phyloP scores from a whole-genome alignment of 2,888 invertebrate species.

The Plutella xylostella region DNA sequence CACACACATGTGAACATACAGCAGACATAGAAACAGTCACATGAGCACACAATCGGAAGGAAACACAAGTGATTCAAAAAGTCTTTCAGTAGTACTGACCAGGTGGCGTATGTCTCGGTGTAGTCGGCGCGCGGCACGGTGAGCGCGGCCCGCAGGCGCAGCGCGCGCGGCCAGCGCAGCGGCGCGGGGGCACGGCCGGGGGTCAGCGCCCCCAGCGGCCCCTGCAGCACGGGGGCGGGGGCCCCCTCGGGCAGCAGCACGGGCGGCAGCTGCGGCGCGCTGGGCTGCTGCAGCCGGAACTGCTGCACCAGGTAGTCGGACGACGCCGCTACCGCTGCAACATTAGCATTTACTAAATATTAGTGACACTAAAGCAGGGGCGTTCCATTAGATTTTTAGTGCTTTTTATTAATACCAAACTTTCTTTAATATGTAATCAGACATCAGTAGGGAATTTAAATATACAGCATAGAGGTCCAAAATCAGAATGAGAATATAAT shows the following conservation, averaged over 20 bases:
- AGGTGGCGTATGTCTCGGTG: conserved; percentile 38
- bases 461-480: too few species aligned
- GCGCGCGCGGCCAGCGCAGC: conserved; percentile 32
- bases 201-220: conserved; percentile 7
- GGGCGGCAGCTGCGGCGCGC: conserved; percentile 35
- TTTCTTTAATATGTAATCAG: too few species aligned
- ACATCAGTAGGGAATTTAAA: too few species aligned
- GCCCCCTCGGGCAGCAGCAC: conserved; percentile 12
- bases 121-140: conserved; percentile 40
- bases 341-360: too few species aligned
- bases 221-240: conserved; percentile 1
- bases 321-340: too few species aligned
- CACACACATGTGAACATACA: background rate
- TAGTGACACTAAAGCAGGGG: too few species aligned
- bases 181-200: conserved; percentile 21
- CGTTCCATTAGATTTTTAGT: too few species aligned
- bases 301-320: conserved; percentile 32
- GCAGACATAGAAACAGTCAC: background rate
- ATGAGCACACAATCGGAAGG: background rate
- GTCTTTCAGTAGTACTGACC: conserved; percentile 23
- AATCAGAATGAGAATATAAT: too few species aligned
- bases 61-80: too few species aligned
- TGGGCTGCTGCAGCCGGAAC: conserved; percentile 33
- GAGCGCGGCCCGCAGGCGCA: conserved; percentile 32
- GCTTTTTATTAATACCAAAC: too few species aligned